phyloP scores from a whole-genome alignment of 2,888 invertebrate genomes.

The Nowickia ferox region DNA sequence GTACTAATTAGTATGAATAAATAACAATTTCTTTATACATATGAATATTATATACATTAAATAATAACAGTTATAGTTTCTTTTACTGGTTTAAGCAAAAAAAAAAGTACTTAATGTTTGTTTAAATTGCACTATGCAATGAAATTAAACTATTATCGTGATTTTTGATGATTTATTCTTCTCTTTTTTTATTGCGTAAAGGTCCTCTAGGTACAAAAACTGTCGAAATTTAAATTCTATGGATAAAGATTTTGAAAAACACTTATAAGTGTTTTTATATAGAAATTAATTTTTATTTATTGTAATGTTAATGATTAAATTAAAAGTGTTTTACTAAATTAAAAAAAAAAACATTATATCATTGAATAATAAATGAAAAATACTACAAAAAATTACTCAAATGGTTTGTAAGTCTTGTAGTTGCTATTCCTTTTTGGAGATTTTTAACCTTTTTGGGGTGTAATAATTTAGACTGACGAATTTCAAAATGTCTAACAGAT shows the following conservation, averaged over 20 bases:
- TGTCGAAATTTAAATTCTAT: constrained; percentile 13
- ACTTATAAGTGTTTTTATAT: background rate
- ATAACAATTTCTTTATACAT: too few species aligned
- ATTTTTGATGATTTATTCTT: constrained; percentile 22
- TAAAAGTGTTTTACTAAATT: background rate
- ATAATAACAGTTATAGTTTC: too few species aligned
- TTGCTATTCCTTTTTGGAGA: background rate
- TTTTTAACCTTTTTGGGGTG: constrained; percentile 18
- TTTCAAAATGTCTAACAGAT: constrained; percentile 10
- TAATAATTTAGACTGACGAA: constrained; percentile 28
- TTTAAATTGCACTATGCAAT: constrained; percentile 16
- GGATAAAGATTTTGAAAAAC: background rate
- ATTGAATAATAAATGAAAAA: background rate
- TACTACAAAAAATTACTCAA: background rate
- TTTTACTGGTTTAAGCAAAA: background rate
- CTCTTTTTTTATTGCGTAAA: background rate
- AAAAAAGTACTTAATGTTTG: constrained; percentile 3
- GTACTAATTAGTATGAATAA: too few species aligned
- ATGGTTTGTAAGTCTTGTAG: background rate
- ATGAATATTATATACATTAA: too few species aligned
- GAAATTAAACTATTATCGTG: constrained; percentile 15
- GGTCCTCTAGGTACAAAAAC: too few species aligned
- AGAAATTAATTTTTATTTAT: constrained; percentile 1
- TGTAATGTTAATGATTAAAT: background rate
- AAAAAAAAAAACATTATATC: background rate